Conservation (phyloP, 2,888 invertebrate species). For the Deroplatys truncata region DNA sequence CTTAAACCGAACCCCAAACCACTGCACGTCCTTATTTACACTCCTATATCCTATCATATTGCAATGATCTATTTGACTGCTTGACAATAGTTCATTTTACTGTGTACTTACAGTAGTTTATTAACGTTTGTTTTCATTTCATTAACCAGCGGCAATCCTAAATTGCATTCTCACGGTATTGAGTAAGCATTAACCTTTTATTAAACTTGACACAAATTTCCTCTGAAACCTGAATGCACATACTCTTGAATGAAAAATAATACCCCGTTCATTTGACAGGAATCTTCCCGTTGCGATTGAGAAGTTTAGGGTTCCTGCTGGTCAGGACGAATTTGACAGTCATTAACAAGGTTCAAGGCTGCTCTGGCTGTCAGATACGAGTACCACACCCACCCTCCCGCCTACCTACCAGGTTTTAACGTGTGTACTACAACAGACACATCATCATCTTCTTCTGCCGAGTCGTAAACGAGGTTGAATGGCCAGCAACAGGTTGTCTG, state of each 20-base stretch:
- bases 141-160: no score
- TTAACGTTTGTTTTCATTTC: no score
- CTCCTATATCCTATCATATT: no score
- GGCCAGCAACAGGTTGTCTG: not conserved
- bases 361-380: not conserved
- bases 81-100: no score
- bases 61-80: no score
- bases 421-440: not conserved
- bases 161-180: no score
- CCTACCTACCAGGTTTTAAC: not conserved
- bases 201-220: no score
- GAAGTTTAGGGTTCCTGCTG: not conserved
- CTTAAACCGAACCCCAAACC: no score
- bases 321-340: not conserved
- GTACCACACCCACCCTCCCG: not conserved
- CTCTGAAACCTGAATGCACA: not conserved
- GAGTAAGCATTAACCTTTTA: no score
- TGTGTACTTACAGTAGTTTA: no score
- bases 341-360: conserved; percentile 11
- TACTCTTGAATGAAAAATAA: not conserved
- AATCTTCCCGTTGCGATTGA: not conserved
- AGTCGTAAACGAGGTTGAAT: conserved; percentile 10
- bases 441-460: not conserved
- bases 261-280: not conserved
- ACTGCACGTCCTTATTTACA: no score